Evolutionary conservation across 2,888 invertebrate species (phyloP).

Genomic region (Acronicta alni): DNA sequence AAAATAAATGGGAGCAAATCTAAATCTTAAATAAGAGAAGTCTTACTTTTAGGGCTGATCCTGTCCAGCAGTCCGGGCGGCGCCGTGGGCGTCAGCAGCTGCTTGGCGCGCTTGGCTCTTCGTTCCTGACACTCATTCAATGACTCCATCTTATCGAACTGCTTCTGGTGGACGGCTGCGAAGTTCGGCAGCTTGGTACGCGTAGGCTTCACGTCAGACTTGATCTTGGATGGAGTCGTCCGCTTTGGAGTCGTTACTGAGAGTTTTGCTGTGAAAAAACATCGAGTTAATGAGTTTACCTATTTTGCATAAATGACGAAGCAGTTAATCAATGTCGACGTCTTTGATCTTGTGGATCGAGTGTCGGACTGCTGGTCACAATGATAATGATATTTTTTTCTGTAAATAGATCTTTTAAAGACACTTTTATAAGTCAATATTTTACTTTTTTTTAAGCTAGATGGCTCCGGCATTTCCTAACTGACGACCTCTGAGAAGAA

Average conservation of each 20-base stretch:
- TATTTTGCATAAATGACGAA: no score
- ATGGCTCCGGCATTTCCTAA: no score
- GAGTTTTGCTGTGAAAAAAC: constrained; percentile 66
- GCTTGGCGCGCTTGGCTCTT: constrained; percentile 80
- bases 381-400: no score
- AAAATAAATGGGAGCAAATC: no score
- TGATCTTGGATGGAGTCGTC: constrained; percentile 48
- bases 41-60: constrained; percentile 72
- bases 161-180: constrained; percentile 90
- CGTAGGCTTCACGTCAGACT: constrained; percentile 75
- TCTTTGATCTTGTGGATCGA: no score
- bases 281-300: no score
- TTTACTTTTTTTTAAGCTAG: no score
- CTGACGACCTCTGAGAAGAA: no score
- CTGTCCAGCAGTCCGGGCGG: constrained; percentile 64
- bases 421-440: no score
- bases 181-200: constrained; percentile 92
- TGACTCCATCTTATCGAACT: constrained; percentile 92
- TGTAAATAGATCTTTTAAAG: no score
- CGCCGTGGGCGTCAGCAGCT: constrained; percentile 77
- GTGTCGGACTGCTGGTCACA: no score
- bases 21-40: not conserved
- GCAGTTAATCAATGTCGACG: no score
- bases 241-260: constrained; percentile 54
- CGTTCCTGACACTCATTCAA: constrained; percentile 89